A percentile compares a stretch with the other conserved stretches of the same genome.
Evolutionary conservation across 2,888 invertebrate species (phyloP).

Genomic region (Belgica antarctica): DNA sequence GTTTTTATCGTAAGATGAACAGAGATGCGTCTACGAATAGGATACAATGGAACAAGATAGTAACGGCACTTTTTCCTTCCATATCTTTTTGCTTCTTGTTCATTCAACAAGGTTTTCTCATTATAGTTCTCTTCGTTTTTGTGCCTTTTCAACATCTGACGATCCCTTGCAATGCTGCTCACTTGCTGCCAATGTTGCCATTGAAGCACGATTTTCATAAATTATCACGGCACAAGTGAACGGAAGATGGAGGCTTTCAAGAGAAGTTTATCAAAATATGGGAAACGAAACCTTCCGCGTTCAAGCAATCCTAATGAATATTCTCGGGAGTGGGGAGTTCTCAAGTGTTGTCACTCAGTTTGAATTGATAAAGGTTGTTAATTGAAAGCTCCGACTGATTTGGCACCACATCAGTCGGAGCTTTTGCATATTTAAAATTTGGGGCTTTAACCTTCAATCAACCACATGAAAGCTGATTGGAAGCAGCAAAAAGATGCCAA

Average conservation of each 20-base stretch:
- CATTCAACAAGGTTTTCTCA: not conserved
- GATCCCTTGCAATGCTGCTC: not conserved
- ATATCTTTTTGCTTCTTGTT: not conserved
- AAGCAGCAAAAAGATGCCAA: too few relatives aligned
- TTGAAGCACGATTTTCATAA: conserved; percentile 17
- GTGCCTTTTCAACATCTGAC: not conserved
- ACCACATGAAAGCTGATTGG: too few relatives aligned
- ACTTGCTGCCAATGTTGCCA: not conserved
- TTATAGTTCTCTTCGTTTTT: conserved; percentile 20
- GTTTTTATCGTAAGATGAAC: not conserved
- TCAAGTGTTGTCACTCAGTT: too few relatives aligned
- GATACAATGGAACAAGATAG: conserved; percentile 15
- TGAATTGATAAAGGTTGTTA: too few relatives aligned
- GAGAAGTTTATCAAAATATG: not conserved
- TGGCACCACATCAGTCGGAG: too few relatives aligned
- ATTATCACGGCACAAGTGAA: conserved; percentile 21
- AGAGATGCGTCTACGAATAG: not conserved
- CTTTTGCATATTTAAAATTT: too few relatives aligned
- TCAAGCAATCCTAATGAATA: too few relatives aligned
- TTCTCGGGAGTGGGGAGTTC: too few relatives aligned
- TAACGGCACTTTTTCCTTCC: conserved; percentile 9
- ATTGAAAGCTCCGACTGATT: too few relatives aligned
- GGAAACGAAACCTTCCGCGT: too few relatives aligned
- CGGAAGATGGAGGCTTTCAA: not conserved
- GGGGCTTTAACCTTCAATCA: too few relatives aligned